Percentiles rank a stretch among this genome's conserved stretches.
Conservation (phyloP, 2,797 vertebrate genomes). For the Bovichtus diacanthus region DNA sequence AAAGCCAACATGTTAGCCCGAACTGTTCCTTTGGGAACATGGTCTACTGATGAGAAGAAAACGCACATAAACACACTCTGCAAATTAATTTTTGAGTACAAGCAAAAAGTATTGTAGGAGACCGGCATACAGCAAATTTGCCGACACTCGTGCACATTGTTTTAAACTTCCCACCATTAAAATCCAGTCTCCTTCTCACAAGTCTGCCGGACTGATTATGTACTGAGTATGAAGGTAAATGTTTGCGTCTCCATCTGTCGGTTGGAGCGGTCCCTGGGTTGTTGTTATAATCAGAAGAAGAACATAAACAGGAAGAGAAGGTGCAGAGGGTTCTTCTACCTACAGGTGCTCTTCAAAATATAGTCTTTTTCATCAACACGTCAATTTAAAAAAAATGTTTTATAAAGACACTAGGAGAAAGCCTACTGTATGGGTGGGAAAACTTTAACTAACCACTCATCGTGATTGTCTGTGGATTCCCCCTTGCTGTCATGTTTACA, state of each 20-base stretch:
- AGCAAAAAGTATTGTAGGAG: neutral
- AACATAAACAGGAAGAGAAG: neutral
- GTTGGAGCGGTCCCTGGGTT: neutral
- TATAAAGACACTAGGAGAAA: neutral
- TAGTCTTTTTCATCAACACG: no score
- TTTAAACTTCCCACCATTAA: neutral
- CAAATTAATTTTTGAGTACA: neutral
- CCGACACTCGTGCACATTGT: neutral
- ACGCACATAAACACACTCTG: neutral
- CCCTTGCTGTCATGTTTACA: constrained; percentile 44
- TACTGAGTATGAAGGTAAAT: neutral
- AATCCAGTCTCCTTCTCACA: neutral
- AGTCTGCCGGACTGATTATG: neutral
- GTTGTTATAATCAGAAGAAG: constrained; percentile 26
- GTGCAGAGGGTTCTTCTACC: neutral
- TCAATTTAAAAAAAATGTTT: no score
- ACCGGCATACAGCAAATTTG: neutral
- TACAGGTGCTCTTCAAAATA: neutral
- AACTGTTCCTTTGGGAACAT: neutral
- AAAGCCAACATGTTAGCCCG: neutral
- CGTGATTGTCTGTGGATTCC: constrained; percentile 25
- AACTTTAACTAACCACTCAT: constrained; percentile 30
- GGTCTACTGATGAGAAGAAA: neutral
- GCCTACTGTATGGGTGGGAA: constrained; percentile 1
- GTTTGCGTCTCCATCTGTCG: neutral